Evolutionary conservation across 2,797 vertebrate species (phyloP).

Genomic region (Epinephelus awoara): DNA sequence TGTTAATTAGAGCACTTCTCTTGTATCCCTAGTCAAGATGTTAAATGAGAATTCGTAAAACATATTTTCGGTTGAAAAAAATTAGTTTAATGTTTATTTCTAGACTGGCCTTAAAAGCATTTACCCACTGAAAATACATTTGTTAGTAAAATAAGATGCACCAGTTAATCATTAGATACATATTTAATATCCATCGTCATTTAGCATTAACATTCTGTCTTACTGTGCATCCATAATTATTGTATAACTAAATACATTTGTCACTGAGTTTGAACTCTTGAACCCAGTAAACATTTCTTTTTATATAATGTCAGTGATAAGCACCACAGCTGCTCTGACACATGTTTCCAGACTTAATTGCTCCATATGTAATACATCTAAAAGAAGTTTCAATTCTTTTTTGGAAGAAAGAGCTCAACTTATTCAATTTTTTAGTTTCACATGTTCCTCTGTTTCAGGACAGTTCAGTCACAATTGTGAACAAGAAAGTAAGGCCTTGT

Average conservation of each 20-base stretch:
- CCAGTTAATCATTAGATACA: neutral
- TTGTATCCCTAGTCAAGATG: constrained; percentile 27
- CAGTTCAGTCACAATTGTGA: constrained; percentile 5
- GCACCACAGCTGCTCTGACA: neutral
- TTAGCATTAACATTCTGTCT: neutral
- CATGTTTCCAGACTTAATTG: neutral
- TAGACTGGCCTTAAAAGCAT: neutral
- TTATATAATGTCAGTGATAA: neutral
- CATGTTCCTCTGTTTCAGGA: constrained; percentile 13
- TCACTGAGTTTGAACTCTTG: neutral
- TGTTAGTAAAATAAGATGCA: constrained; percentile 16
- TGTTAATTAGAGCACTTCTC: constrained; percentile 24
- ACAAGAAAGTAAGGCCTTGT: constrained; percentile 20
- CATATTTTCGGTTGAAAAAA: constrained; percentile 13
- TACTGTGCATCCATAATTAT: neutral
- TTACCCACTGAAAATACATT: constrained; percentile 10
- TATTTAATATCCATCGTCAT: neutral
- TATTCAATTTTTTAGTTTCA: neutral
- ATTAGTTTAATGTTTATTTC: constrained; percentile 22
- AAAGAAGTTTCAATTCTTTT: neutral
- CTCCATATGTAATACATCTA: neutral
- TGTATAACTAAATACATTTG: neutral
- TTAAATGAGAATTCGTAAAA: constrained; percentile 35
- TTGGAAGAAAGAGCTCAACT: neutral
- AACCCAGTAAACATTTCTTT: neutral